These are phyloP conservation scores for Syngnathoides biaculeatus DNA, from an alignment of 2,113 vertebrate species.

Conservation along the genomic window DNA sequence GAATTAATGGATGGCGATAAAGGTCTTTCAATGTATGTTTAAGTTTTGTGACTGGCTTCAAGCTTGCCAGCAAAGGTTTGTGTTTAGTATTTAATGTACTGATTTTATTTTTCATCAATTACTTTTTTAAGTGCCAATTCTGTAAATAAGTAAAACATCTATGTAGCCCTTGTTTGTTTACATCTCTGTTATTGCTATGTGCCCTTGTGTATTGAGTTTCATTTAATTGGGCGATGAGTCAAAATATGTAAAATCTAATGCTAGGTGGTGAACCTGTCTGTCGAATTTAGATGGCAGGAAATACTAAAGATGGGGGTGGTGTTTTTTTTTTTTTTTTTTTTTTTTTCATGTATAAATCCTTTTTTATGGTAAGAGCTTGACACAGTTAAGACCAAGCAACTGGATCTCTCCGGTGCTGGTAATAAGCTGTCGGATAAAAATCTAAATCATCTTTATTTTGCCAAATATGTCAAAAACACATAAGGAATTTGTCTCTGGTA, in stretches of 20 bases:
- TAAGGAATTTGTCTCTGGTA: too few relatives aligned
- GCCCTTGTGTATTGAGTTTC: background rate
- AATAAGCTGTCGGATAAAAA: background rate
- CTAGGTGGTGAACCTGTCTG: background rate
- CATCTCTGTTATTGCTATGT: background rate
- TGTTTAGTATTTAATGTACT: background rate
- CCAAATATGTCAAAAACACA: too few relatives aligned
- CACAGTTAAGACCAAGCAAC: background rate
- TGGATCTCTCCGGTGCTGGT: background rate
- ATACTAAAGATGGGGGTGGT: background rate
- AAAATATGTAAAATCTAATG: background rate
- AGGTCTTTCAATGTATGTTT: background rate
- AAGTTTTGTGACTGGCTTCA: slow-evolving; percentile 2
- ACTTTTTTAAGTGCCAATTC: background rate
- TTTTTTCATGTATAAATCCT: background rate
- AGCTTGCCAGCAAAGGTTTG: slow-evolving; percentile 3
- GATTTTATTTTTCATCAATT: slow-evolving; percentile 8
- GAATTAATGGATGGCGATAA: slow-evolving; percentile 36
- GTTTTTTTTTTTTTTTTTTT: background rate
- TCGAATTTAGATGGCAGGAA: background rate
- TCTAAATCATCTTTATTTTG: too few relatives aligned
- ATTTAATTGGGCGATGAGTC: background rate
- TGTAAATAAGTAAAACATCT: background rate
- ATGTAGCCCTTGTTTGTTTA: background rate
- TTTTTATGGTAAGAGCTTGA: background rate